Conservation (phyloP, 2,113 vertebrate species). For the Crotalus helleri region DNA sequence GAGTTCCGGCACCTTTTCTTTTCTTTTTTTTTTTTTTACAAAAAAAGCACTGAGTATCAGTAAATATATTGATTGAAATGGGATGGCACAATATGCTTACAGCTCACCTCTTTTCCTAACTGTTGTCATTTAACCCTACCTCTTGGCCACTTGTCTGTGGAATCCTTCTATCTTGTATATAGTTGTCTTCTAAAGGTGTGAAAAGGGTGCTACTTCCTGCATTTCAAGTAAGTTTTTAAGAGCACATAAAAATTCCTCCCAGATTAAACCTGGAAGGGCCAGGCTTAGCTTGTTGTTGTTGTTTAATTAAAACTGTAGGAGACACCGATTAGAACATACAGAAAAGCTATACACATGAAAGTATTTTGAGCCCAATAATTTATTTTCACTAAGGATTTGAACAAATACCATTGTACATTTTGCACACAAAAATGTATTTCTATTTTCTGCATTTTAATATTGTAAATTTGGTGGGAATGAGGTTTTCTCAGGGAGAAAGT, state of each 20-base stretch:
- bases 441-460: neutral
- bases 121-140: neutral
- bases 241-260: neutral
- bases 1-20: no score
- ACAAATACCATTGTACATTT: no score
- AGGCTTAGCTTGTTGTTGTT: neutral
- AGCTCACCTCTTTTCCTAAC: constrained; percentile 21
- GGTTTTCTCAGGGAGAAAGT: neutral
- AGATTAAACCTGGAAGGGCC: neutral
- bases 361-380: neutral
- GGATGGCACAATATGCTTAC: constrained; percentile 44
- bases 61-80: constrained; percentile 60
- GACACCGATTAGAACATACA: neutral
- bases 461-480: neutral
- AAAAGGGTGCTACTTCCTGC: no score
- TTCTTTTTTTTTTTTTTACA: no score
- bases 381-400: neutral
- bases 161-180: neutral
- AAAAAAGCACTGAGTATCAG: neutral
- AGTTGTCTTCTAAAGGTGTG: neutral
- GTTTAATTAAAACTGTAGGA: neutral
- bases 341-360: neutral
- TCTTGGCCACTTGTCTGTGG: neutral
- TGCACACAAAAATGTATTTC: neutral
- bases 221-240: neutral